phyloP scores from a whole-genome alignment of 2,888 invertebrate species.

The Leuctra nigra region DNA sequence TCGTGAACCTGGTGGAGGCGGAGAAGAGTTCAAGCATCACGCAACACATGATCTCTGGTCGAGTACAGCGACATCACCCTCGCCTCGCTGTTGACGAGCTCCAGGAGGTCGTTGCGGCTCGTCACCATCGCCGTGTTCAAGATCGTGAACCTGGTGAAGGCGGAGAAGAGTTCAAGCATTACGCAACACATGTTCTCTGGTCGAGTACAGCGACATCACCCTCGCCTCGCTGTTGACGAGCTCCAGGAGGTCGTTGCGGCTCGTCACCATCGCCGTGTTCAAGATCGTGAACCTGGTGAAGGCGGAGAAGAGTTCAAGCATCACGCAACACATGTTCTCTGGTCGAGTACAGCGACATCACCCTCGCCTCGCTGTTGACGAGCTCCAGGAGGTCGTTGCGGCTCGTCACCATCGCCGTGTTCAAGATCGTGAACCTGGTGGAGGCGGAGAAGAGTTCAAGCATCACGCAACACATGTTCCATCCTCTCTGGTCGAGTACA shows the following conservation, averaged over 20 bases:
- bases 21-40: background rate
- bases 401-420: conserved; percentile 75
- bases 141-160: conserved; percentile 72
- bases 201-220: conserved; percentile 90
- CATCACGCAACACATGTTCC: too few relatives aligned
- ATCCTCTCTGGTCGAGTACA: too few relatives aligned
- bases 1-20: conserved; percentile 70
- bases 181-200: background rate
- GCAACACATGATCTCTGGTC: conserved; percentile 36
- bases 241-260: conserved; percentile 65
- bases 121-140: conserved; percentile 81
- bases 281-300: conserved; percentile 80
- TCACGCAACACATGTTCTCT: too few relatives aligned
- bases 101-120: conserved; percentile 63
- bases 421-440: conserved; percentile 80
- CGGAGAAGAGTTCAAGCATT: conserved; percentile 32
- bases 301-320: too few relatives aligned
- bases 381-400: conserved; percentile 68
- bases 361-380: conserved; percentile 86
- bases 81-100: conserved; percentile 82
- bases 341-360: conserved; percentile 89
- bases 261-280: conserved; percentile 77
- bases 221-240: conserved; percentile 84
- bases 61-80: conserved; percentile 89
- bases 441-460: too few relatives aligned